A percentile compares a stretch with the other conserved stretches of the same genome.
phyloP scores from a whole-genome alignment of 30 jellyfish, hydroid and myxozoan genomes.

The Hydra vulgaris region DNA sequence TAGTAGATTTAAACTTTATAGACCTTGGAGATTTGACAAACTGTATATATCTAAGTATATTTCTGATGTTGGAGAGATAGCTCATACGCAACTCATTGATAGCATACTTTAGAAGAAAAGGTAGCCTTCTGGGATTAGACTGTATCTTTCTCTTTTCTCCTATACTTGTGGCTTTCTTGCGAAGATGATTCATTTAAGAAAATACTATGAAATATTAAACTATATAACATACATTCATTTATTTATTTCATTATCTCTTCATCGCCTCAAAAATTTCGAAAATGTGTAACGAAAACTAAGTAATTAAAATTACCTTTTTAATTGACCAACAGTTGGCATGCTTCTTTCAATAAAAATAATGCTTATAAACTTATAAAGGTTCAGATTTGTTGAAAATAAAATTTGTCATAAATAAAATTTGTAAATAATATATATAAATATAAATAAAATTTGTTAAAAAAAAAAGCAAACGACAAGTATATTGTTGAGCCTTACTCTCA shows the following conservation, averaged over 20 bases:
- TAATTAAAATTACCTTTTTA: no score
- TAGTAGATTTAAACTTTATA: neutral
- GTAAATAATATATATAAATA: no score
- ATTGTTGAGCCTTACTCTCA: no score
- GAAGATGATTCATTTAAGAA: neutral
- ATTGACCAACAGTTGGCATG: no score
- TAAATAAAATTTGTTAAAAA: no score
- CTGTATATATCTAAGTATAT: neutral
- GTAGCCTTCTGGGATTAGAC: neutral
- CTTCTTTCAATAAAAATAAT: no score
- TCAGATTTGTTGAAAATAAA: no score
- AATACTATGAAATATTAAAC: neutral
- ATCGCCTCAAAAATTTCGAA: no score
- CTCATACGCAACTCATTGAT: neutral
- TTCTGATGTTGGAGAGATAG: neutral
- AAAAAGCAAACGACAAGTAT: no score
- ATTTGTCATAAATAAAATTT: no score
- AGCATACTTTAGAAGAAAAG: neutral
- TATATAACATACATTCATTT: neutral
- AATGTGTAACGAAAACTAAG: no score
- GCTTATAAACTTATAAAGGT: no score
- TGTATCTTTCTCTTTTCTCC: neutral
- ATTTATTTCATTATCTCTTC: neutral
- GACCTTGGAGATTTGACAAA: neutral
- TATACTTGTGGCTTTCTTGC: neutral